These are phyloP conservation scores for Anniella stebbinsi DNA, from an alignment of 2,797 vertebrate species.

Conservation along the genomic window DNA sequence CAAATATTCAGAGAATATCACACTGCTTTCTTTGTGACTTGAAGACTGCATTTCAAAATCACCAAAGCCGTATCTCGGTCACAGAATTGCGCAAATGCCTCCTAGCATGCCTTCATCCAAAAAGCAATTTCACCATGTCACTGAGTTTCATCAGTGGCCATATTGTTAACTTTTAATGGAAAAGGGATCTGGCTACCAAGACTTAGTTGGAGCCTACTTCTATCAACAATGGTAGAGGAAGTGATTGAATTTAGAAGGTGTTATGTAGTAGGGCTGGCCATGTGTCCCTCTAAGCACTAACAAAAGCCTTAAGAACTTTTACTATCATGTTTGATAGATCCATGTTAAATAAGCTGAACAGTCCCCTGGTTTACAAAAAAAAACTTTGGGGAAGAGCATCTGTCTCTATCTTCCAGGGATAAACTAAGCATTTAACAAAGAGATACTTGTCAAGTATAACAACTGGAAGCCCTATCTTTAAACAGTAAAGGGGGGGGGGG, in stretches of 20 bases:
- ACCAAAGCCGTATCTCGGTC: neutral
- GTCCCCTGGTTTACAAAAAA: neutral
- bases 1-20: neutral
- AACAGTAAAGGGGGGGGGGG: neutral
- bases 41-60: neutral
- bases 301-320: neutral
- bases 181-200: constrained; percentile 3
- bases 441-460: neutral
- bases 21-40: neutral
- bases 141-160: constrained; percentile 8
- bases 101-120: neutral
- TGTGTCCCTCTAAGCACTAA: neutral
- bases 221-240: neutral
- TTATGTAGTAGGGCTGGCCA: neutral
- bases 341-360: neutral
- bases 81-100: constrained; percentile 1
- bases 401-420: neutral
- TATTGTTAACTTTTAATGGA: neutral
- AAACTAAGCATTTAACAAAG: neutral
- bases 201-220: neutral
- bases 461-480: neutral
- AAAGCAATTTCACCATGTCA: constrained; percentile 1
- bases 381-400: neutral
- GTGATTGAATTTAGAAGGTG: neutral
- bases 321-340: neutral